Base-by-base conservation (phyloP, 2,113 vertebrate species). In the Verasper variegatus region DNA sequence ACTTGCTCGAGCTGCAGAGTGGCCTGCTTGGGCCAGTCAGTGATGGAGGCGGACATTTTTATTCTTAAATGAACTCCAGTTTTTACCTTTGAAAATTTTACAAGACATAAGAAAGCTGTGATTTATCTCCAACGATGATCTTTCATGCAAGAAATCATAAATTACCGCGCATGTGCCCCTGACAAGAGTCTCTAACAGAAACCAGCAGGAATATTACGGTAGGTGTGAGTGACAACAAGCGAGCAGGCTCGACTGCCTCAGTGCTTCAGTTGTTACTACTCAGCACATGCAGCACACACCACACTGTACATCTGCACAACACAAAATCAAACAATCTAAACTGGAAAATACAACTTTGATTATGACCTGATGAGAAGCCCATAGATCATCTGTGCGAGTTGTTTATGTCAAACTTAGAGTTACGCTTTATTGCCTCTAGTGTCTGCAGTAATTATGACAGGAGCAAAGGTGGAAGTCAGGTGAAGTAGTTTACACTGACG, bases 81-180 rank as follows among this genome's bases (percentile, higher is more conserved):
- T 81, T 88, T 83, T 18, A 52, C 59, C 42, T 78, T 71, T 42
- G 63, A 81, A 68, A 59, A 20, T 52, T 86, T 84, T 68, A 84
- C 71, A 71, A 86, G 81, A 78, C 69, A 88, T 56, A 63, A 12
- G 52, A 58, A 78, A 55, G 56, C 42, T 66, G 74, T 86, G 82
- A 89, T 92, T 90, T 78, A 90, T 87, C 35, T 67, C 14, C 42
- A 62, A 51, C 49, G 13, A 58, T 68, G 42, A 71, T 86, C 77
- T 69, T 54, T 82, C 20, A 2, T 77, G 68, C 83, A 84, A 76
- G 62, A 58, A 73, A 56, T 78, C 70, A 82, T 86, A 90, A 91
- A 91, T 90, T 77, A 86, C 0, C 27, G 24, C 64, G 47, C 82
- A 89, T 69, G 76, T 84, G 84, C 57, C 31, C 52, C 57, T 80